These are phyloP conservation scores for Globia sparganii DNA, from an alignment of 2,888 invertebrate species.

Conservation along the genomic window DNA sequence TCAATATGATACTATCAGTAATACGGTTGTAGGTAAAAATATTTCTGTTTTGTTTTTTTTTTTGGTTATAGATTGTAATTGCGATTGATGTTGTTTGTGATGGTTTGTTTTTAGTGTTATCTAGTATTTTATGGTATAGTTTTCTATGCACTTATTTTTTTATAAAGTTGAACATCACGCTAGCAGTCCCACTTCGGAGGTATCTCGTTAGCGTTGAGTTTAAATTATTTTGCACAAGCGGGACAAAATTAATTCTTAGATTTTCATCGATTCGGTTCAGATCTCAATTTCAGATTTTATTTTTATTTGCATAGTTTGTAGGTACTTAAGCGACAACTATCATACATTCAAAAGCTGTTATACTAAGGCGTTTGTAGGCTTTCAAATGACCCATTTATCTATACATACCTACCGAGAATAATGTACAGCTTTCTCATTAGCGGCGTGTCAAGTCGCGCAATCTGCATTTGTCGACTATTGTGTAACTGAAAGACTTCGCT, in stretches of 20 bases:
- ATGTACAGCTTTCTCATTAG: slow-evolving; percentile 20
- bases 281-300: not conserved
- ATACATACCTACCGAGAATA: not conserved
- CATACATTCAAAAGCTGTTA: not conserved
- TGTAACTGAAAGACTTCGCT: slow-evolving; percentile 19
- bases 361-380: not conserved
- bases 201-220: not conserved
- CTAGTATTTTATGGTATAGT: not conserved
- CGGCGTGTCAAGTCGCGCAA: slow-evolving; percentile 13
- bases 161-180: not conserved
- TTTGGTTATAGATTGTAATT: slow-evolving; percentile 4
- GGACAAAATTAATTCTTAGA: not conserved
- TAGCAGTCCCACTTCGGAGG: not conserved
- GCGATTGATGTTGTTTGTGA: not conserved
- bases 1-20: slow-evolving; percentile 49
- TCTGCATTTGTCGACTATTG: slow-evolving; percentile 43
- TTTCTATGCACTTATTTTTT: not conserved
- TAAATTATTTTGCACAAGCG: not conserved
- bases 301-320: not conserved
- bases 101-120: not conserved
- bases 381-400: slow-evolving; percentile 12
- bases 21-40: slow-evolving; percentile 7
- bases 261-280: not conserved
- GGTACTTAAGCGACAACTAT: not conserved
- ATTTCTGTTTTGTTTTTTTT: not conserved